Evolutionary conservation across 2,888 invertebrate species (phyloP).

Genomic region (Eupithecia dodoneata): DNA sequence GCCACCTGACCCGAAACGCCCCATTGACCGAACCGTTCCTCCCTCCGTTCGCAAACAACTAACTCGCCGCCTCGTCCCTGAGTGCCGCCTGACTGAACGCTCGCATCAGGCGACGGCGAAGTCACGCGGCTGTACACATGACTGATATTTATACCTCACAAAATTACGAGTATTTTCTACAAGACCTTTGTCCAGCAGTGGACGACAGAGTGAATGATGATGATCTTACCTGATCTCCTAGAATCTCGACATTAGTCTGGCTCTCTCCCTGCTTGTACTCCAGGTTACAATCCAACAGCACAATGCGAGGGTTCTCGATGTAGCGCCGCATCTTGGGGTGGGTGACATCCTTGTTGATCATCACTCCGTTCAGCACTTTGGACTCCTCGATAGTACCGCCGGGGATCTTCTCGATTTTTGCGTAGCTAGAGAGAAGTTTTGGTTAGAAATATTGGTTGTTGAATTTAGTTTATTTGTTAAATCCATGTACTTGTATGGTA

Average conservation of each 20-base stretch:
- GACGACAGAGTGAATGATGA: background rate
- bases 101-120: no score
- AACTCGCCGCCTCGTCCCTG: no score
- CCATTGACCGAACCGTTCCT: no score
- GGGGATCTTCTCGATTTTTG: conserved; percentile 97
- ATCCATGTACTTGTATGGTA: no score
- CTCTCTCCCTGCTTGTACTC: conserved; percentile 99
- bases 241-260: conserved; percentile 98
- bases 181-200: background rate
- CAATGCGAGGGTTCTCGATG: conserved; percentile 97
- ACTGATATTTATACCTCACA: no score
- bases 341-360: conserved; percentile 99
- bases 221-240: conserved; percentile 88
- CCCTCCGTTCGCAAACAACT: no score
- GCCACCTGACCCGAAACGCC: no score
- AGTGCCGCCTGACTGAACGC: no score
- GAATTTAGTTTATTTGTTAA: no score
- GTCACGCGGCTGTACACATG: no score
- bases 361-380: conserved; percentile 95
- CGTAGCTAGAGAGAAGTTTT: conserved; percentile 85
- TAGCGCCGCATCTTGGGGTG: conserved; percentile 98
- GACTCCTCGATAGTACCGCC: conserved; percentile 98
- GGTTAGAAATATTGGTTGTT: background rate
- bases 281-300: conserved; percentile 96
- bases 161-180: no score